Evolutionary conservation across 1,140 invertebrate species (phyloP).

Genomic region (Orius insidiosus): DNA sequence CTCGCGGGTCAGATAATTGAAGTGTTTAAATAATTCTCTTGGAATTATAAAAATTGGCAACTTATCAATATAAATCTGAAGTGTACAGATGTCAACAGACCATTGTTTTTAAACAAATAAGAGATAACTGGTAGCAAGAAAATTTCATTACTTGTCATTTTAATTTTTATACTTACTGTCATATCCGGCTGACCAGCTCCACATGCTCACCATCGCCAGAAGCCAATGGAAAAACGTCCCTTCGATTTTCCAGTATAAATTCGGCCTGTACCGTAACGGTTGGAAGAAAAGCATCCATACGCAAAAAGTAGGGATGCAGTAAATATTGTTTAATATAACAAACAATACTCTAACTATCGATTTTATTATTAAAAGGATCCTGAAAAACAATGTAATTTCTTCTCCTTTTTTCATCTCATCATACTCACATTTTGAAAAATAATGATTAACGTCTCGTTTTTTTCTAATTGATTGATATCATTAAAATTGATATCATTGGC

Average conservation of each 20-base stretch:
- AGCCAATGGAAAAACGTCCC: conserved; percentile 81
- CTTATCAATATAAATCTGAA: too few relatives aligned
- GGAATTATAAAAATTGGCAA: too few relatives aligned
- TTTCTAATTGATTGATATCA: too few relatives aligned
- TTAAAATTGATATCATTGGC: too few relatives aligned
- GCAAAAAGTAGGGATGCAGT: conserved; percentile 78
- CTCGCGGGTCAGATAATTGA: too few relatives aligned
- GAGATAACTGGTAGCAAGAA: neutral
- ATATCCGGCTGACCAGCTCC: conserved; percentile 80
- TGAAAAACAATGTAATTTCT: conserved; percentile 9
- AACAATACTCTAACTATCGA: conserved; percentile 38
- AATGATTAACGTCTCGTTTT: too few relatives aligned
- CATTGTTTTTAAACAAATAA: too few relatives aligned
- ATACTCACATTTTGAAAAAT: too few relatives aligned
- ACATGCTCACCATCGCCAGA: conserved; percentile 72
- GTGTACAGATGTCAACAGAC: too few relatives aligned
- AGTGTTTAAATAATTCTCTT: too few relatives aligned
- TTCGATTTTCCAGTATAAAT: conserved; percentile 76
- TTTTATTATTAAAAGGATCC: conserved; percentile 19
- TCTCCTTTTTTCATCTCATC: too few relatives aligned
- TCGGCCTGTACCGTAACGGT: conserved; percentile 52
- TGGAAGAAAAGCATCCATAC: conserved; percentile 68
- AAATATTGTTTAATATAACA: conserved; percentile 70
- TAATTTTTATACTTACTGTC: conserved; percentile 74
- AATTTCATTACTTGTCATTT: too few relatives aligned